Percentiles rank a stretch among this genome's conserved stretches.
phyloP scores from a whole-genome alignment of 2,888 invertebrate genomes.

The Epinotia brunnichana region DNA sequence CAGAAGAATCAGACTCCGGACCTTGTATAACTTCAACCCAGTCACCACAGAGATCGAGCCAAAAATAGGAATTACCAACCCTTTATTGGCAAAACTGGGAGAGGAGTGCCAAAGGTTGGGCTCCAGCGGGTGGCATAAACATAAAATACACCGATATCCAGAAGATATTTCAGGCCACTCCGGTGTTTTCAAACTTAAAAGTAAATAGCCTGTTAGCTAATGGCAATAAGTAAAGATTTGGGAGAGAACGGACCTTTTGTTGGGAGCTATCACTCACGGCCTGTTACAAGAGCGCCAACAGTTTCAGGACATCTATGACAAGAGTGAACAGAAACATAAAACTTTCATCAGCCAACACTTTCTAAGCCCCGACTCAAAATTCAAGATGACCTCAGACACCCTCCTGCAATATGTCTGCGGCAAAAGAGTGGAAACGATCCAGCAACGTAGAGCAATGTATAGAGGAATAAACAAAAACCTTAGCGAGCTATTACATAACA shows the following conservation, averaged over 20 bases:
- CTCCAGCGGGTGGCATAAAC: neutral
- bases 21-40: neutral
- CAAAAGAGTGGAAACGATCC: neutral
- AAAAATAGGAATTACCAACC: neutral
- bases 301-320: neutral
- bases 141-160: neutral
- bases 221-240: neutral
- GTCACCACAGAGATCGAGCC: neutral
- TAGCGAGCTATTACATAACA: neutral
- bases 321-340: neutral
- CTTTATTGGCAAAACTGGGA: neutral
- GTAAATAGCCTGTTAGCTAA: neutral
- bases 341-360: neutral
- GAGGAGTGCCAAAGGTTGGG: neutral
- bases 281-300: slow-evolving; percentile 1
- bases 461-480: neutral
- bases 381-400: neutral
- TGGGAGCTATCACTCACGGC: slow-evolving; percentile 2
- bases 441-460: neutral
- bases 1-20: neutral
- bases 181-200: neutral
- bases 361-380: neutral
- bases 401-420: slow-evolving; percentile 6
- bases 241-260: neutral
- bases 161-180: slow-evolving; percentile 3